Base-by-base conservation (phyloP, 2,797 vertebrate genomes). In the Pseudochaenichthys georgianus region DNA sequence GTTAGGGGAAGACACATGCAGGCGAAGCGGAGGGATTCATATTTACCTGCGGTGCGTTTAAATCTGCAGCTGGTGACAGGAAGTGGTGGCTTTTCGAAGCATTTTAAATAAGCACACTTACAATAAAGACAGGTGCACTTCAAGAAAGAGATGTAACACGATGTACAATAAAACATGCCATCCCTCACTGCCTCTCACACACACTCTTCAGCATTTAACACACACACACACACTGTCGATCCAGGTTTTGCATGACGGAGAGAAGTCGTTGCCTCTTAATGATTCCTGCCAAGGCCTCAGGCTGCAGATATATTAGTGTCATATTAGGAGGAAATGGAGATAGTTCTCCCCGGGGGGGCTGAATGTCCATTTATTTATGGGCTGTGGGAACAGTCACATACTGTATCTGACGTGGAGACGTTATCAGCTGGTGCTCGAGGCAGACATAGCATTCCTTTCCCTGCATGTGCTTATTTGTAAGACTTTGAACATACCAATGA, bases 251-350 rank as follows among this genome's bases (percentile, higher is more conserved):
- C 65, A 54, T 62, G 52, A 67, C 72, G 60, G 73, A 4, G 52
- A 80, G 57, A 76, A 53, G 43, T 75, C 62, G 47, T 63, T 31
- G 34, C 46, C 57, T 16, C 59, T 80, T 84, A 86, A 83, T 80
- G 73, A 77, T 64, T 73, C 61, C 75, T 81, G 61, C 78, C 65
- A 54, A 38, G 9, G 85, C 88, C 75, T 77, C 1, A 16, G 81
- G 84, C 84, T 86, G 71, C 62, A 71, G 73, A 86, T 88, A 70
- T 86, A 83, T 91, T 77, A 86, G 64, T 75, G 84, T 88, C 84
- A 83, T 82, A 66, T 90, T 88, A 82, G 75, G 63, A 83, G 74
- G 81, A 87, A 87, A 89, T 88, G 47, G 84, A 82, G 81, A 64
- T 34, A 87, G 55, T 70, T 64, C 75, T 64, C 66, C 61, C 73